phyloP scores from a whole-genome alignment of 2,113 vertebrate species.

The Gasterosteus nipponicus region DNA sequence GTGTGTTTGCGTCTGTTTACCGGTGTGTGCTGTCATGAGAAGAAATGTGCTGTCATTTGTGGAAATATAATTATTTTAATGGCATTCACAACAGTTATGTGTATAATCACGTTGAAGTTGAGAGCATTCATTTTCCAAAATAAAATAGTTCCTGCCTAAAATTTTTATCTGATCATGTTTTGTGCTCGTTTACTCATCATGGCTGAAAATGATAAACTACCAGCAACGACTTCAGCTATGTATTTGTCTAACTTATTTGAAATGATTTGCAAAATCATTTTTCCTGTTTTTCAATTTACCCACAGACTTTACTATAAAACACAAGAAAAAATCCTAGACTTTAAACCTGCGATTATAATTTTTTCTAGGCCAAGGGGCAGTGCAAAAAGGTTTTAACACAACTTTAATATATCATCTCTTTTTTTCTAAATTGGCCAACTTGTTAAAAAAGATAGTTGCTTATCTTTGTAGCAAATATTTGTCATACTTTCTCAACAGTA shows the following conservation, averaged over 20 bases:
- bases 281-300: no score
- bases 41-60: slow-evolving; percentile 43
- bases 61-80: slow-evolving; percentile 30
- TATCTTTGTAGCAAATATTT: not conserved
- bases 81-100: not conserved
- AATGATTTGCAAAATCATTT: not conserved
- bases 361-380: not conserved
- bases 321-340: not conserved
- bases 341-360: not conserved
- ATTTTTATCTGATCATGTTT: slow-evolving; percentile 18
- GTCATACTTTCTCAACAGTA: not conserved
- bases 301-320: not conserved
- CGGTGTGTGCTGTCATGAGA: slow-evolving; percentile 29
- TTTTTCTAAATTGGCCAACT: not conserved
- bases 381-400: not conserved
- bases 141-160: slow-evolving; percentile 5
- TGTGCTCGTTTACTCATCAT: slow-evolving; percentile 12
- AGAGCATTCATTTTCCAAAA: slow-evolving; percentile 10
- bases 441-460: not conserved
- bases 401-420: not conserved
- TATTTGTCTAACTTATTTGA: not conserved
- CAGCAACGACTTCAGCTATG: not conserved
- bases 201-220: slow-evolving; percentile 9
- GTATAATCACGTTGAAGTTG: slow-evolving; percentile 1
- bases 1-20: slow-evolving; percentile 6